These are phyloP conservation scores for Tenebrosternarchus preto DNA, from an alignment of 2,113 vertebrate genomes.

Conservation along the genomic window DNA sequence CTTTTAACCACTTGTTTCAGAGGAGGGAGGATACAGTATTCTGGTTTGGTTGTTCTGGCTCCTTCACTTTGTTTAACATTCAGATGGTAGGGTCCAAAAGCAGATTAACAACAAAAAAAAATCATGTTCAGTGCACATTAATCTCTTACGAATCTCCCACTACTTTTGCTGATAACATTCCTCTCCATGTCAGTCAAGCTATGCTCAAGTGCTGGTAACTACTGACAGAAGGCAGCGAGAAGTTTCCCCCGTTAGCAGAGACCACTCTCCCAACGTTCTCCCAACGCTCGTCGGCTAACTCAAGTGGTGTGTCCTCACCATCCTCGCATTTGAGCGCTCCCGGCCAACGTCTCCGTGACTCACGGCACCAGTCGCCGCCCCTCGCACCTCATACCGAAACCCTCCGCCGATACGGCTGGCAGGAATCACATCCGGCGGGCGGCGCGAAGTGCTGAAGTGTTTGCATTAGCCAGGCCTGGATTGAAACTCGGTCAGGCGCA, in stretches of 20 bases:
- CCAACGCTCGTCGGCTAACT: too few species aligned
- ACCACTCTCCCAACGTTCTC: too few species aligned
- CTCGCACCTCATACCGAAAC: conserved; percentile 5
- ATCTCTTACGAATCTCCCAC: too few species aligned
- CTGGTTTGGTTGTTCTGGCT: neutral
- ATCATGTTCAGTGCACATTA: too few species aligned
- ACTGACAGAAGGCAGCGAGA: neutral
- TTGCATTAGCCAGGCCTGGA: conserved; percentile 30
- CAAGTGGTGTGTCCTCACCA: too few species aligned
- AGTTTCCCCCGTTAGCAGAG: neutral
- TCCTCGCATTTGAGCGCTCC: too few species aligned
- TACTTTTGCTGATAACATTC: neutral
- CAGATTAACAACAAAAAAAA: too few species aligned
- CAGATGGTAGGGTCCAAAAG: neutral
- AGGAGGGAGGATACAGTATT: neutral
- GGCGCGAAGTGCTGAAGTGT: conserved; percentile 29
- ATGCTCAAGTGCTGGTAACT: neutral
- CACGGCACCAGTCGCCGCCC: neutral
- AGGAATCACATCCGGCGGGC: neutral
- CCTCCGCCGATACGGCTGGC: conserved; percentile 7
- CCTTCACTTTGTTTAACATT: neutral
- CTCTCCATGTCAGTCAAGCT: neutral
- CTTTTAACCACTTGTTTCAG: too few species aligned
- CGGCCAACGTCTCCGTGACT: neutral
- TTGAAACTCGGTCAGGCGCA: conserved; percentile 23